Conservation (phyloP, 2,888 invertebrate species). For the Hyppa rectilinea region DNA sequence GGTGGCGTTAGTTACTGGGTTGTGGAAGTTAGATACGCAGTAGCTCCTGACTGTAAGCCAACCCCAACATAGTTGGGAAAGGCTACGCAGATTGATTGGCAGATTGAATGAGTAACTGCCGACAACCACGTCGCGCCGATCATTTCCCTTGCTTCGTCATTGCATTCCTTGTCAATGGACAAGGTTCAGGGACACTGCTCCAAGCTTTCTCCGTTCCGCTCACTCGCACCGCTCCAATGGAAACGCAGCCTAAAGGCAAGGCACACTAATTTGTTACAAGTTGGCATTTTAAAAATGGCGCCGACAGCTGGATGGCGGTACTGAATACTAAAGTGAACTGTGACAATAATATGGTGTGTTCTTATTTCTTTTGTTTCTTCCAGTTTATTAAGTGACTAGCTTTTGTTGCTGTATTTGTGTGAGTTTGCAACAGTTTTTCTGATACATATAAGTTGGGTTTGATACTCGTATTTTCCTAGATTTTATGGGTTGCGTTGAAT, state of each 20-base stretch:
- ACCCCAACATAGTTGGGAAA: too few relatives aligned
- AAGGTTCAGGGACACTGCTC: not conserved
- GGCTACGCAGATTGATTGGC: too few relatives aligned
- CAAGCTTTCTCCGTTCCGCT: not conserved
- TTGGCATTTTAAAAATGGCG: constrained; percentile 51
- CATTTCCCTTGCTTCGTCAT: not conserved
- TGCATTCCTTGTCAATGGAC: too few relatives aligned
- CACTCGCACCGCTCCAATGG: not conserved
- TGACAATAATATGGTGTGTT: constrained; percentile 46
- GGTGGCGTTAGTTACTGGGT: too few relatives aligned
- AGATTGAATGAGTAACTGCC: too few relatives aligned
- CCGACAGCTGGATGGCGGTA: constrained; percentile 48
- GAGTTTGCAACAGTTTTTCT: not conserved
- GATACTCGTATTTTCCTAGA: not conserved
- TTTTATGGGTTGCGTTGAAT: too few relatives aligned
- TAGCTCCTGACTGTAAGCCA: too few relatives aligned
- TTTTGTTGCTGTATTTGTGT: constrained; percentile 1
- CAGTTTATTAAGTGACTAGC: constrained; percentile 28
- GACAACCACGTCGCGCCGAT: too few relatives aligned
- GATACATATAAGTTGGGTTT: not conserved
- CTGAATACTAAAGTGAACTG: constrained; percentile 52
- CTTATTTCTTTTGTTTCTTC: constrained; percentile 32
- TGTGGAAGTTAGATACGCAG: too few relatives aligned
- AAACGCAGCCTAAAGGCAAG: constrained; percentile 6
- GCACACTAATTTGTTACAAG: constrained; percentile 55